Evolutionary conservation across 1,140 invertebrate genomes (phyloP), one percentile per base, ranked within the genome.

Genomic region (Rhopalosiphum maidis): DNA sequence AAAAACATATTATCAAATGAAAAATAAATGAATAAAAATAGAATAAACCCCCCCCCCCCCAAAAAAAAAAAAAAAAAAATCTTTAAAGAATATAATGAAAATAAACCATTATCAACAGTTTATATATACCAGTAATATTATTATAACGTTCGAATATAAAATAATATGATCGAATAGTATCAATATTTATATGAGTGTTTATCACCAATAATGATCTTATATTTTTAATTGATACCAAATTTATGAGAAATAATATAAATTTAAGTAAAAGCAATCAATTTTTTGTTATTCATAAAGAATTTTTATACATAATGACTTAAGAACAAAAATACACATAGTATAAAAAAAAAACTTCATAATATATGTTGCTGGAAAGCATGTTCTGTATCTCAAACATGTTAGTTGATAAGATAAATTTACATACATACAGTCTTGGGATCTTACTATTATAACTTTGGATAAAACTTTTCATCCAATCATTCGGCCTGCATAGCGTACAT

Each of bases 401-500:
- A 54, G 48, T 89, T 54, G 87, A 89, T 54, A 89, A 54, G 87
- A 89, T 89, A 89, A 89, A 89, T 89, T 89, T 89, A 89, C 48
- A 54, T 89, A 54, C 87, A 54, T 89, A 89, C n/a, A 54, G 48
- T 54, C 2, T 89, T 11, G 48, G 51, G n/a, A 89, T 54, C 87
- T 54, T 89, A 89, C n/a, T 87, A 46, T 46, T 87, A 88, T 54
- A 89, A 51, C 48, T 89, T 51, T 54, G 23, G 41, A 51, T 35
- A 35, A 89, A 89, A 89, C 48, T 54, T 89, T 89, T 54, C 86
- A 54, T 89, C 35, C 46, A 89, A 89, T 54, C 87, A 54, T 51
- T 35, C n/a, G 35, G 48, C 18, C 5, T 23, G n/a, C 43, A 54
- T n/a, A 85, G 7, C 46, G 18, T 18, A 89, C 8, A 89, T 35